Percentiles rank a stretch among this genome's conserved stretches.
These are phyloP conservation scores for Meandrina meandrites DNA, from an alignment of 92 coral and sea anemone species.

Conservation along the genomic window DNA sequence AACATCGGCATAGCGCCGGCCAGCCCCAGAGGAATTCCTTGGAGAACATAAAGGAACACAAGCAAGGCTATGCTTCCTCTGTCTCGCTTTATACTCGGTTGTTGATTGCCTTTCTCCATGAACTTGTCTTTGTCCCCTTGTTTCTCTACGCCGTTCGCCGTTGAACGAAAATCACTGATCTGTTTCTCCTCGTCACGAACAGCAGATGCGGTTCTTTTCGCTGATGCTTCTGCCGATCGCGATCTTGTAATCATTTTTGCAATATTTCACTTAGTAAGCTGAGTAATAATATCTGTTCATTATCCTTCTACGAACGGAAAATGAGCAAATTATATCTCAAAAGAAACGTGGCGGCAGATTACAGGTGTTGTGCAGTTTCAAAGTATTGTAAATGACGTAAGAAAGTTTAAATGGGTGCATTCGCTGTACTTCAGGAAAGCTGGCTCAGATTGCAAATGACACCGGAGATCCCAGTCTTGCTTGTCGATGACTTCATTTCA, in stretches of 20 bases:
- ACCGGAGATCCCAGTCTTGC: too few species aligned
- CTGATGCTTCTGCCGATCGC: constrained; percentile 17
- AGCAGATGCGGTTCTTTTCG: background rate
- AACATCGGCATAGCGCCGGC: constrained; percentile 94
- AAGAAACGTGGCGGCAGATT: constrained; percentile 30
- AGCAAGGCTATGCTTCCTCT: constrained; percentile 77
- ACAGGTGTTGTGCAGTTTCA: constrained; percentile 1
- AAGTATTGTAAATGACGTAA: background rate
- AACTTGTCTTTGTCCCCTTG: constrained; percentile 1
- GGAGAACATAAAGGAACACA: constrained; percentile 81
- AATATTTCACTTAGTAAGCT: background rate
- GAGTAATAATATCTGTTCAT: background rate
- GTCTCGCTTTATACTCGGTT: constrained; percentile 46
- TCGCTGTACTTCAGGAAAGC: background rate
- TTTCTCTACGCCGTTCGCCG: constrained; percentile 10
- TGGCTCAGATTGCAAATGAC: background rate
- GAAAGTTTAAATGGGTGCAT: background rate
- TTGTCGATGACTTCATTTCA: too few species aligned
- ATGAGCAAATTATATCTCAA: background rate
- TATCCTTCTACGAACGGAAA: background rate
- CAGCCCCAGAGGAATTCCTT: constrained; percentile 92
- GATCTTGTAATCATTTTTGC: constrained; percentile 24
- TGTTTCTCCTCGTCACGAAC: background rate
- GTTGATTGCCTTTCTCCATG: background rate
- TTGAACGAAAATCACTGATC: background rate